A percentile compares a stretch with the other conserved stretches of the same genome.
phyloP scores from a whole-genome alignment of 2,113 vertebrate species.

The Naja naja region DNA sequence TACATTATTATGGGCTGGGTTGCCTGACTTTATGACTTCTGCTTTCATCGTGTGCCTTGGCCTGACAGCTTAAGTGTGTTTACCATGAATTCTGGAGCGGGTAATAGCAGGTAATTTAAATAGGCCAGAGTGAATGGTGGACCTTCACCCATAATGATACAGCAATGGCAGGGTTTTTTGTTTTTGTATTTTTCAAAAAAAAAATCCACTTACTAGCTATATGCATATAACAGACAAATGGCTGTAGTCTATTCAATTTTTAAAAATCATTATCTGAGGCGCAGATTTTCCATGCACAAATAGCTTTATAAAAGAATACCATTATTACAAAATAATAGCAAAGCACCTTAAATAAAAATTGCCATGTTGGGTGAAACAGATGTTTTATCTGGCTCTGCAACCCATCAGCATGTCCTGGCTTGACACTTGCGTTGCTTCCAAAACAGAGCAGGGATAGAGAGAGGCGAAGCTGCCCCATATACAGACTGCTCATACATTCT shows the following conservation, averaged over 20 bases:
- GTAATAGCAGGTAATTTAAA: conserved; percentile 64
- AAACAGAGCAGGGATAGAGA: neutral
- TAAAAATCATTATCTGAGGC: conserved; percentile 44
- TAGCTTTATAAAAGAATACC: conserved; percentile 47
- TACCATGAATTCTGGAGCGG: conserved; percentile 56
- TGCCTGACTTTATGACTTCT: conserved; percentile 65
- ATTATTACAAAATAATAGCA: neutral
- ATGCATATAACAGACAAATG: conserved; percentile 59
- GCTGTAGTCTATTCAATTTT: conserved; percentile 1
- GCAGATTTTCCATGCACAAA: conserved; percentile 46
- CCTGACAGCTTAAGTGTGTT: conserved; percentile 69
- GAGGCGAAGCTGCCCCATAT: neutral
- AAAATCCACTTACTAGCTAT: conserved; percentile 47
- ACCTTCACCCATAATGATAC: conserved; percentile 60
- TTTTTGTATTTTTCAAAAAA: conserved; percentile 28
- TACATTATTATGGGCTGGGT: conserved; percentile 67
- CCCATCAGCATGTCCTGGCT: neutral
- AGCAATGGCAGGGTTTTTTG: conserved; percentile 16
- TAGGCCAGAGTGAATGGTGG: conserved; percentile 58
- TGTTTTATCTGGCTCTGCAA: conserved; percentile 3
- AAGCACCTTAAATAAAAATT: neutral
- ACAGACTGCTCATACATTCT: neutral
- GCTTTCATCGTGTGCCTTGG: conserved; percentile 56
- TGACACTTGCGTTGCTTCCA: neutral
- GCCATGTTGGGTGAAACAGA: neutral